Conservation (phyloP, 2,113 vertebrate genomes). For the Entelurus aequoreus region DNA sequence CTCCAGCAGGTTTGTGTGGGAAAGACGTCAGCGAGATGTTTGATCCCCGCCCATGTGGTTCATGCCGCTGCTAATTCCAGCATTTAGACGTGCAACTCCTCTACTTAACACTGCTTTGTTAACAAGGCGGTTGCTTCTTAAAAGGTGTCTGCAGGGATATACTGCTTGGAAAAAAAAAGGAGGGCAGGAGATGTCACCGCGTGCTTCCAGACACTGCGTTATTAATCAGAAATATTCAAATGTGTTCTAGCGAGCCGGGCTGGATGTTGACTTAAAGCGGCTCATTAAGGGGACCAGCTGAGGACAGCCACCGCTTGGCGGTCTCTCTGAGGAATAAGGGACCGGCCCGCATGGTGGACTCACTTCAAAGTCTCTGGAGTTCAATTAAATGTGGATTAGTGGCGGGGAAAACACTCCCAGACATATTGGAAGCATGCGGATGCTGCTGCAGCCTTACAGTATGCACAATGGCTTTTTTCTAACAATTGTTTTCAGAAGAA, state of each 20-base stretch:
- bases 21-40: conserved; percentile 51
- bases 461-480: background rate
- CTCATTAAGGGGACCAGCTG: conserved; percentile 82
- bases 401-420: conserved; percentile 30
- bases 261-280: conserved; percentile 48
- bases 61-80: conserved; percentile 68
- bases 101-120: conserved; percentile 59
- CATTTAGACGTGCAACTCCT: conserved; percentile 70
- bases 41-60: conserved; percentile 69
- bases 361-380: conserved; percentile 99
- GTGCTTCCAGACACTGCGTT: conserved; percentile 36
- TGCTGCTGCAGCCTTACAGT: background rate
- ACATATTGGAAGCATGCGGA: background rate
- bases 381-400: conserved; percentile 99
- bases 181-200: conserved; percentile 31
- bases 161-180: conserved; percentile 34
- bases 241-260: conserved; percentile 37
- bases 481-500: too few relatives aligned
- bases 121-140: conserved; percentile 49
- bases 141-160: conserved; percentile 45
- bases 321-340: conserved; percentile 60
- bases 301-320: conserved; percentile 56
- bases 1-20: too few relatives aligned
- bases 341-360: conserved; percentile 77
- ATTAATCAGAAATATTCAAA: conserved; percentile 74